Percentiles rank a stretch among this genome's conserved stretches.
These are phyloP conservation scores for Holotrichia oblita DNA, from an alignment of 1,140 invertebrate genomes.

Conservation along the genomic window DNA sequence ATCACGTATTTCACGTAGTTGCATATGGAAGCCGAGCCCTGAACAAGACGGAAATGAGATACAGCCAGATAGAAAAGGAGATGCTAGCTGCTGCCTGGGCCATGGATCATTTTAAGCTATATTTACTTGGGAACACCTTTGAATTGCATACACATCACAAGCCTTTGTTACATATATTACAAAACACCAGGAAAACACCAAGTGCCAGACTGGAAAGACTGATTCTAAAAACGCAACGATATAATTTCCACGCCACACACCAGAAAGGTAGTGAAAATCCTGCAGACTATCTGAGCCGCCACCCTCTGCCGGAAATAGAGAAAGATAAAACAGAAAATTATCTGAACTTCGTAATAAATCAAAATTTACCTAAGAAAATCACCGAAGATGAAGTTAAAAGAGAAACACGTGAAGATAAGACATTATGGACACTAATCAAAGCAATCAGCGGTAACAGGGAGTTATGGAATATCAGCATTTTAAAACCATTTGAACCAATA, in stretches of 20 bases:
- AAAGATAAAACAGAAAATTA: not conserved
- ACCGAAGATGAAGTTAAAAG: slow-evolving; percentile 31
- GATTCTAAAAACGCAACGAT: not conserved
- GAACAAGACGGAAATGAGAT: too few relatives aligned
- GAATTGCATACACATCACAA: not conserved
- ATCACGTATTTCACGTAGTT: too few relatives aligned
- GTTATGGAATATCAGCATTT: slow-evolving; percentile 32
- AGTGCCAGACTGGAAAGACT: not conserved
- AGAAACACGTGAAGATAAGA: slow-evolving; percentile 33
- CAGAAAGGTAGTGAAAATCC: not conserved
- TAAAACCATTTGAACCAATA: slow-evolving; percentile 38
- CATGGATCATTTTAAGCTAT: not conserved
- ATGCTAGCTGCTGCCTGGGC: too few relatives aligned
- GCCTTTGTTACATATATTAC: not conserved
- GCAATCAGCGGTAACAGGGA: not conserved
- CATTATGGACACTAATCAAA: slow-evolving; percentile 30
- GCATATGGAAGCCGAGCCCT: too few relatives aligned
- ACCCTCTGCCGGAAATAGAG: not conserved
- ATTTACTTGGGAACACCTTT: not conserved
- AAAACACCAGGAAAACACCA: not conserved
- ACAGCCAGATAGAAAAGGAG: too few relatives aligned
- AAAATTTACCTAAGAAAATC: slow-evolving; percentile 22
- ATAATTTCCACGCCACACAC: not conserved
- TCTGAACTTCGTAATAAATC: slow-evolving; percentile 10
- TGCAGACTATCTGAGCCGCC: not conserved